Evolutionary conservation across 1,140 invertebrate species (phyloP), one percentile per base, ranked within the genome.

Genomic region (Harpegnathos saltator): DNA sequence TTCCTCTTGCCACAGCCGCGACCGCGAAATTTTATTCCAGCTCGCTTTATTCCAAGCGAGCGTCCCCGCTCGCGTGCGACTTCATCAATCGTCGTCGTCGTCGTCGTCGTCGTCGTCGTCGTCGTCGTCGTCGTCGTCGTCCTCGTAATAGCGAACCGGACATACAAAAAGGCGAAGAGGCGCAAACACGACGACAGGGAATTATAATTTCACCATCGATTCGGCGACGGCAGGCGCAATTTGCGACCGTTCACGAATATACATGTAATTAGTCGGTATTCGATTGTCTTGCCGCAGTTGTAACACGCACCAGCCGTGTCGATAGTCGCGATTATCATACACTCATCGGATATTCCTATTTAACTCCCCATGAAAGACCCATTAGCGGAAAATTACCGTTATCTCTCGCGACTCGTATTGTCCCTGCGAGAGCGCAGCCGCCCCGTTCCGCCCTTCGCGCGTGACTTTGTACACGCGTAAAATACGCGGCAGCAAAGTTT

Each of bases 251-350:
- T 14, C 22, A 73, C 15, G 22, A n/a, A 44, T 74, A 62, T 15
- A 62, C 15, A 48, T 63, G 52, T 38, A 68, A 78, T 68, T 75
- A 75, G 52, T 50, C 33, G 33, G 5, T 2, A 62, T 50, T 75
- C 44, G n/a, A 77, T 77, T 77, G 26, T 19, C 62, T 66, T 48
- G 3, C 4, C 44, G 2, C 1, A 24, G n/a, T 61, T 38, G n/a
- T 15, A 77, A 38, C 5, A 5, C 12, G 2, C 24, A 7, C 54
- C 5, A n/a, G n/a, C n/a, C n/a, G n/a, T 5, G 24, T 14, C 33
- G n/a, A 26, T 33, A 29, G 19, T 38, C 1, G 22, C 24, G 50
- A 63, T 75, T 75, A 33, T 63, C 29, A 29, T 19, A 61, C 24
- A n/a, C n/a, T n/a, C n/a, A n/a, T n/a, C n/a, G 14, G n/a, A 52